phyloP scores from a whole-genome alignment of 2,797 vertebrate genomes.

The Simalia tracyae region DNA sequence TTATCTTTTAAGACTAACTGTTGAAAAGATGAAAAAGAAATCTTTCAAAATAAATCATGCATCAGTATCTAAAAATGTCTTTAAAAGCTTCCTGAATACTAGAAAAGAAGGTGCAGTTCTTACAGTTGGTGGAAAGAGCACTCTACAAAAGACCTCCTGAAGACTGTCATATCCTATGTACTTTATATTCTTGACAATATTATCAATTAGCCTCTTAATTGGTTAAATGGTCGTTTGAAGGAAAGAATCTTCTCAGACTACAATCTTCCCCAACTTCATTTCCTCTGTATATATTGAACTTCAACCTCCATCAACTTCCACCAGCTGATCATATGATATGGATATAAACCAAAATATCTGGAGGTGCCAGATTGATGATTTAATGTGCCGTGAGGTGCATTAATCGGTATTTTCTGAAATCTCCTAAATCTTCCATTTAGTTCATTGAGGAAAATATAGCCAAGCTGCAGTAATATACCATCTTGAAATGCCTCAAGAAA shows the following conservation, averaged over 20 bases:
- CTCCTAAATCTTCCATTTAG: background rate
- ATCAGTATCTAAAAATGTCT: background rate
- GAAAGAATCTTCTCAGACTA: background rate
- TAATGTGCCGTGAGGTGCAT: background rate
- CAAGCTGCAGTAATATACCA: background rate
- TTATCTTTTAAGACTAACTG: background rate
- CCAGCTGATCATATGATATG: too few species aligned
- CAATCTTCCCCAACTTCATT: background rate
- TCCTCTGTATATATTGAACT: too few species aligned
- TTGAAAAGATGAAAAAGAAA: background rate
- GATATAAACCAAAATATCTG: too few species aligned
- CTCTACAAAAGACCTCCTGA: background rate
- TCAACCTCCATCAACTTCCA: too few species aligned
- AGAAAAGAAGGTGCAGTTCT: background rate
- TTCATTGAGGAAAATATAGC: background rate
- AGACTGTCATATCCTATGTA: background rate
- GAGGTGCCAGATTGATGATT: background rate
- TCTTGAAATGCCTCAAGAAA: background rate
- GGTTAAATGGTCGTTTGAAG: background rate
- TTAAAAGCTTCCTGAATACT: background rate
- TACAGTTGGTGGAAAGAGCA: background rate
- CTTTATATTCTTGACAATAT: background rate
- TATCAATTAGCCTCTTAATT: background rate
- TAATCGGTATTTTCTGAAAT: background rate
- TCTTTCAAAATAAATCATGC: background rate